Evolutionary conservation across 2,888 invertebrate species (phyloP).

Genomic region (Oscheius sp.): DNA sequence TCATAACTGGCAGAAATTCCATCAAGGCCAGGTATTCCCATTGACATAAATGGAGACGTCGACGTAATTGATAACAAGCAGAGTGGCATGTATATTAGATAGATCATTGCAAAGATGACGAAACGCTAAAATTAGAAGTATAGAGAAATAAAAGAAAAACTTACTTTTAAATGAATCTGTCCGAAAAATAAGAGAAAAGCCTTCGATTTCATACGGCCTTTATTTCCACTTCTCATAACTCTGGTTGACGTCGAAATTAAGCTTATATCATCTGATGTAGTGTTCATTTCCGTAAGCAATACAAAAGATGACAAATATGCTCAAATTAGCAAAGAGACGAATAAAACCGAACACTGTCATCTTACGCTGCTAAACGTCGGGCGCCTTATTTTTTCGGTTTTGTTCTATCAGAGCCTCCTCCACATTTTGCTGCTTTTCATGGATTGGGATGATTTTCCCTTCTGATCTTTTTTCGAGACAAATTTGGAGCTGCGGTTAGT

Average conservation of each 20-base stretch:
- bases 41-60: neutral
- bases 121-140: slow-evolving; percentile 11
- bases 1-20: no score
- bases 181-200: slow-evolving; percentile 33
- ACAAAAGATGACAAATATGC: no score
- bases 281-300: slow-evolving; percentile 17
- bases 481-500: no score
- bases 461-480: no score
- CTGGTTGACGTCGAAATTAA: slow-evolving; percentile 25
- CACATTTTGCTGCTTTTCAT: no score
- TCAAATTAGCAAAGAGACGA: no score
- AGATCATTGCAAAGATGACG: slow-evolving; percentile 12
- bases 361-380: no score
- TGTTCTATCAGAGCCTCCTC: no score
- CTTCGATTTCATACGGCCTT: neutral
- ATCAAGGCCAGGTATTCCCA: slow-evolving; percentile 14
- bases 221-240: slow-evolving; percentile 10
- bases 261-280: slow-evolving; percentile 11
- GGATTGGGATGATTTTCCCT: no score
- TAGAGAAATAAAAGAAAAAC: neutral
- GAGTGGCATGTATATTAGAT: neutral
- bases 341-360: no score
- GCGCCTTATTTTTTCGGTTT: no score
- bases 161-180: slow-evolving; percentile 34
- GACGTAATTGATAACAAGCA: neutral